phyloP scores from a whole-genome alignment of 2,888 invertebrate species.

The Venusia cambrica region DNA sequence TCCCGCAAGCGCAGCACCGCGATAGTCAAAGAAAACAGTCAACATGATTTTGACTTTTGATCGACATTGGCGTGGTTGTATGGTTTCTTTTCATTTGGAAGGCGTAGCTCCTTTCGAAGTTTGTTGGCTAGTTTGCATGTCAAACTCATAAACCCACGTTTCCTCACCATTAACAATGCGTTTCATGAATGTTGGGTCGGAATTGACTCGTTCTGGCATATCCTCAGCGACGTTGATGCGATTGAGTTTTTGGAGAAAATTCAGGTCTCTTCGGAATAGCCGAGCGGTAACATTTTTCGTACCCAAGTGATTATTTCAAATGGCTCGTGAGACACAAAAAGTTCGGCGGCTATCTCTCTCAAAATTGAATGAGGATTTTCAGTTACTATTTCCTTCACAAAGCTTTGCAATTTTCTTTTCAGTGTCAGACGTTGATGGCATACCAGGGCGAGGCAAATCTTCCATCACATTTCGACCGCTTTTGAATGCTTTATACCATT shows the following conservation, averaged over 20 bases:
- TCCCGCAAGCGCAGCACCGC: conserved; percentile 15
- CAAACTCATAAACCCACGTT: conserved; percentile 17
- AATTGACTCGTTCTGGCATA: conserved; percentile 16
- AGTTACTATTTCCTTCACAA: too few species aligned
- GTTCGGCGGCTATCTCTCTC: too few species aligned
- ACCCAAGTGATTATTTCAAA: conserved; percentile 23
- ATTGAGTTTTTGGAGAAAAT: conserved; percentile 27
- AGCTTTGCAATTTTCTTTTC: too few species aligned
- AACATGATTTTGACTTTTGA: conserved; percentile 23
- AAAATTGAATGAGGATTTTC: too few species aligned
- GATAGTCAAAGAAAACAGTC: conserved; percentile 20
- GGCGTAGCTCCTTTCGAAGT: conserved; percentile 24
- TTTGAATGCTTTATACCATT: too few species aligned
- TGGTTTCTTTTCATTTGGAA: conserved; percentile 23
- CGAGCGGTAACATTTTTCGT: conserved; percentile 30
- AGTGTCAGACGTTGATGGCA: too few species aligned
- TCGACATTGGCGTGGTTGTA: conserved; percentile 22
- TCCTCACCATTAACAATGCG: conserved; percentile 27
- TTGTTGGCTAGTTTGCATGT: conserved; percentile 23
- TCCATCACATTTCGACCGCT: too few species aligned
- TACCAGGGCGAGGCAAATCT: too few species aligned
- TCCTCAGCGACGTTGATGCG: conserved; percentile 15
- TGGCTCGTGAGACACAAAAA: conserved; percentile 24
- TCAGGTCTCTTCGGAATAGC: conserved; percentile 27
- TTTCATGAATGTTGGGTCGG: conserved; percentile 28